Conservation (phyloP, 2,888 invertebrate species). For the Pollenia angustigena region DNA sequence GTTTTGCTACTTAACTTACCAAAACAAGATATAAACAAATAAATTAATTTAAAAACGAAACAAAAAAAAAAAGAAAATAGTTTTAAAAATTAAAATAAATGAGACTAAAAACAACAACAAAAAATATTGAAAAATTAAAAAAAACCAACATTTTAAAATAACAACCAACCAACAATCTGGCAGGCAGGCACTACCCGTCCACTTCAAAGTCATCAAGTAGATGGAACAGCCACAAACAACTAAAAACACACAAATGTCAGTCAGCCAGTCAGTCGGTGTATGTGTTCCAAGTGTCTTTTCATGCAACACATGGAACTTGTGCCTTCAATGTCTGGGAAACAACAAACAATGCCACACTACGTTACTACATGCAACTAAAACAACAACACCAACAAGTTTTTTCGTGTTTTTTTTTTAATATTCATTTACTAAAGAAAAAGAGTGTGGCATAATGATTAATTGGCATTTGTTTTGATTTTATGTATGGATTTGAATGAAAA, state of each 20-base stretch:
- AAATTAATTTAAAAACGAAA: conserved; percentile 39
- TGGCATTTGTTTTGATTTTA: conserved; percentile 75
- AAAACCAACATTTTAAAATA: conserved; percentile 33
- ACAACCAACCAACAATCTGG: neutral
- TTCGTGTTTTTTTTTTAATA: conserved; percentile 1
- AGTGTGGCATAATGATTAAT: conserved; percentile 74
- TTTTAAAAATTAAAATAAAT: conserved; percentile 53
- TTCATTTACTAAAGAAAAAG: conserved; percentile 53
- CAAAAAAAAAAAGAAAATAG: conserved; percentile 14
- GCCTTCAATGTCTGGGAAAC: conserved; percentile 35
- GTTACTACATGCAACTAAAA: conserved; percentile 35
- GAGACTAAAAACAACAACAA: conserved; percentile 37
- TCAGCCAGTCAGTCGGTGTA: conserved; percentile 35
- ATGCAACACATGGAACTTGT: conserved; percentile 56
- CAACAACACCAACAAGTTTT: conserved; percentile 36
- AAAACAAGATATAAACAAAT: conserved; percentile 46
- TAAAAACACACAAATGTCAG: conserved; percentile 56
- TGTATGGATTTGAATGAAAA: conserved; percentile 68
- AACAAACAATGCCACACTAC: conserved; percentile 45
- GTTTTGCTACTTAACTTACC: conserved; percentile 54
- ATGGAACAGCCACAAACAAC: conserved; percentile 26
- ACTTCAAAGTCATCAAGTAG: conserved; percentile 68
- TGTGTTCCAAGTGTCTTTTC: conserved; percentile 25
- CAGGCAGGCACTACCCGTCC: conserved; percentile 31
- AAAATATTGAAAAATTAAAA: conserved; percentile 21